Evolutionary conservation across 2,888 invertebrate species (phyloP).

Genomic region (Mimumesa dahlbomi): DNA sequence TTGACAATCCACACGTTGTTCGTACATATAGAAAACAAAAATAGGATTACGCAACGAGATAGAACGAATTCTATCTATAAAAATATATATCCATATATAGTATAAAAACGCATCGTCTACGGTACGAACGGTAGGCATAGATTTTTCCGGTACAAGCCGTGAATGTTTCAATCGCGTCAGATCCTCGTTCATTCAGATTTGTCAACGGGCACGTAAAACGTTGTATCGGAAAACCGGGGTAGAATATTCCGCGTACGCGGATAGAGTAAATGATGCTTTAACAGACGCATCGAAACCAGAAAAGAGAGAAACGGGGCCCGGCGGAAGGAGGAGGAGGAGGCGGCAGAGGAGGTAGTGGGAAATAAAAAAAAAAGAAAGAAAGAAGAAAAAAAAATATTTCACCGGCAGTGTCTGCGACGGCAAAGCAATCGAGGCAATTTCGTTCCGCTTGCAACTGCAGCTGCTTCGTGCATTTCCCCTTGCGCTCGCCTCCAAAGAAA

Average conservation of each 20-base stretch:
- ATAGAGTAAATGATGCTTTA: slow-evolving; percentile 46
- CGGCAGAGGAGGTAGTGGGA: not conserved
- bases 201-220: not conserved
- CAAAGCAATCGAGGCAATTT: slow-evolving; percentile 67
- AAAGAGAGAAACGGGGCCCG: slow-evolving; percentile 3
- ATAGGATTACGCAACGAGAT: too few relatives aligned
- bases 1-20: too few relatives aligned
- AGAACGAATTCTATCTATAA: too few relatives aligned
- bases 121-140: too few relatives aligned
- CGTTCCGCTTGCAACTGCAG: slow-evolving; percentile 56
- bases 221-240: not conserved
- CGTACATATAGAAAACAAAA: too few relatives aligned
- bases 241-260: slow-evolving; percentile 30
- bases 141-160: too few relatives aligned
- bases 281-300: slow-evolving; percentile 29
- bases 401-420: slow-evolving; percentile 49
- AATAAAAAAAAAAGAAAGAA: not conserved
- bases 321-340: slow-evolving; percentile 12
- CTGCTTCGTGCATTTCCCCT: slow-evolving; percentile 50
- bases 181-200: not conserved
- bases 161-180: not conserved
- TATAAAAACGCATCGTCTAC: too few relatives aligned
- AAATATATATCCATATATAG: too few relatives aligned
- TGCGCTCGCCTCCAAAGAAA: slow-evolving; percentile 54
- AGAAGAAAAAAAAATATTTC: slow-evolving; percentile 49